Evolutionary conservation across 2,113 vertebrate species (phyloP).

Genomic region (Ceyx cyanopectus): DNA sequence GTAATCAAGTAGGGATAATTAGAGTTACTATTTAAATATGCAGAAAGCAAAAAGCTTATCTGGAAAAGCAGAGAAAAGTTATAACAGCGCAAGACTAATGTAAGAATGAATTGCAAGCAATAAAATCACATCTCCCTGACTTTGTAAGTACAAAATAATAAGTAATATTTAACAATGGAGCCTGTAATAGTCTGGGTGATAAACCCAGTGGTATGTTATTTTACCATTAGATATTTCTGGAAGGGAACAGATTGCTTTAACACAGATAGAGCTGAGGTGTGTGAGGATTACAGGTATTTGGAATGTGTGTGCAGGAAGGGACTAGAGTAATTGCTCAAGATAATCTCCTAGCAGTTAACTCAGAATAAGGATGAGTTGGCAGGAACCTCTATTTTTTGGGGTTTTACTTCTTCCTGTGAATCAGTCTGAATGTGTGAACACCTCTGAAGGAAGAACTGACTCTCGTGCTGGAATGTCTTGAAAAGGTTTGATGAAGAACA

Average conservation of each 20-base stretch:
- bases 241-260: conserved; percentile 32
- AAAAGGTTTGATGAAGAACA: background rate
- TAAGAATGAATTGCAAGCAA: conserved; percentile 44
- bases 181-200: background rate
- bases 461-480: background rate
- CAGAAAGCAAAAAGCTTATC: conserved; percentile 52
- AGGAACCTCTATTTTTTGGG: fast-evolving
- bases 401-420: background rate
- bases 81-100: background rate
- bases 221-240: background rate
- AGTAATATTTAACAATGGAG: conserved; percentile 18
- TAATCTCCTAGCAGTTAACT: background rate
- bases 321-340: background rate
- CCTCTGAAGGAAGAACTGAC: background rate
- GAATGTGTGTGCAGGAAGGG: background rate
- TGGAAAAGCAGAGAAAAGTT: conserved; percentile 29
- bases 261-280: background rate
- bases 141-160: conserved; percentile 56
- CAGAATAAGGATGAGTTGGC: background rate
- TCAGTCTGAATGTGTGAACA: background rate
- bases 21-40: conserved; percentile 68
- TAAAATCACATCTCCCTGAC: conserved; percentile 36
- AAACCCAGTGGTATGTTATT: conserved; percentile 34
- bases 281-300: conserved; percentile 33
- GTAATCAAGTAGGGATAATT: conserved; percentile 63